phyloP scores from a whole-genome alignment of 2,113 vertebrate genomes.

The Microtus montanus region DNA sequence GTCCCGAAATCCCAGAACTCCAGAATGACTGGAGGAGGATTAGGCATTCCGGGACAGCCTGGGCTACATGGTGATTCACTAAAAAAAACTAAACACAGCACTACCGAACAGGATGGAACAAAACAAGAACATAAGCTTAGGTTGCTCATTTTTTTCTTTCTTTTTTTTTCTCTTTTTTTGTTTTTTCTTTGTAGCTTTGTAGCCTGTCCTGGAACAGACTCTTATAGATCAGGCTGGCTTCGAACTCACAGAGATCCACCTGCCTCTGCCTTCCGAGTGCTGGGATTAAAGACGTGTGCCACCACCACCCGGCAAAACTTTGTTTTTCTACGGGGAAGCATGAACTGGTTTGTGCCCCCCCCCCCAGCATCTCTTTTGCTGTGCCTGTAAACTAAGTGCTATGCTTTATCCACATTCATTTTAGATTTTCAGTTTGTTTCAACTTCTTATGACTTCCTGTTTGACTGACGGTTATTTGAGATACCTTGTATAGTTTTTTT shows the following conservation, averaged over 20 bases:
- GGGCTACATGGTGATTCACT: background rate
- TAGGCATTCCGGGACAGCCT: background rate
- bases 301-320: background rate
- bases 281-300: no score
- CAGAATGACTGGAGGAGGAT: background rate
- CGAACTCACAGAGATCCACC: no score
- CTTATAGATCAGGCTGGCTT: no score
- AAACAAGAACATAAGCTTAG: background rate
- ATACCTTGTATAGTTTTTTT: background rate
- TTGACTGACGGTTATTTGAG: background rate
- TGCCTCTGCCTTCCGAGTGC: no score
- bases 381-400: background rate
- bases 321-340: background rate
- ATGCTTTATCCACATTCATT: background rate
- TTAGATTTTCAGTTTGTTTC: background rate
- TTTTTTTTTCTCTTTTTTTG: no score
- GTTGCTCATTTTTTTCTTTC: background rate
- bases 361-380: background rate
- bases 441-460: background rate
- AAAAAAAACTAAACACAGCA: no score
- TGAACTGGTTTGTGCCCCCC: background rate
- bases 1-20: background rate
- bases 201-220: no score
- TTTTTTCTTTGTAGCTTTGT: no score
- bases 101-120: background rate